Evolutionary conservation across 2,797 vertebrate species (phyloP), one percentile per base, ranked within the genome.

Genomic region (Micromesistius poutassou): DNA sequence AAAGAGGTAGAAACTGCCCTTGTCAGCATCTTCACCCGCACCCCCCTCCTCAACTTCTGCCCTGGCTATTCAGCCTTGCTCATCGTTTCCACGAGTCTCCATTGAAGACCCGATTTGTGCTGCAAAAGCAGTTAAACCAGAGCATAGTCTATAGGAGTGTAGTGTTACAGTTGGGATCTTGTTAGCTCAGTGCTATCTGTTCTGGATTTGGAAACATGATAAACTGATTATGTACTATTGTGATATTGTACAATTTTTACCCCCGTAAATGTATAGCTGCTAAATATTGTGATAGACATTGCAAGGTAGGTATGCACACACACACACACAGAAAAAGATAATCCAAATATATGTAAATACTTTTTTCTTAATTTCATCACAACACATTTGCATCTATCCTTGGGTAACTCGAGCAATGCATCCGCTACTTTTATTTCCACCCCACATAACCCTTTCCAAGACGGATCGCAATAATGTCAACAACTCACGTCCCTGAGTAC

Each of bases 21-120:
- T 14, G 85, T 90, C 90, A 89, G 87, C 83, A 89, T 31, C 78
- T 81, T 2, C 0, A 76, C 78, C 62, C 73, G 76, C 79, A 35
- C 66, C 74, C 74, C 2, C 6, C 46, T 16, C 35, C 25, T 28
- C 36, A 10, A 73, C 72, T 38, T 40, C 35, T 38, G 35, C 72
- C 4, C n/a, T 7, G 22, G 25, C 25, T 70, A 3, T 25, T 83
- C 72, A 79, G 36, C 71, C 31, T 46, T 9, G 19, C 35, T 76
- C 73, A 79, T 25, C 77, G 74, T 78, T 82, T 68, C 72, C 1
- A 28, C 9, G 36, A 75, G 40, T 72, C 71, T 77, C 50, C 35
- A 40, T 66, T 31, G 78, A 76, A 55, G 81, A 30, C n/a, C 22
- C 31, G 22, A 30, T 22, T 31, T 75, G 30, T n/a, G 74, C 68